Conservation (phyloP, 2,888 invertebrate species). For the Idaea dimidiata region DNA sequence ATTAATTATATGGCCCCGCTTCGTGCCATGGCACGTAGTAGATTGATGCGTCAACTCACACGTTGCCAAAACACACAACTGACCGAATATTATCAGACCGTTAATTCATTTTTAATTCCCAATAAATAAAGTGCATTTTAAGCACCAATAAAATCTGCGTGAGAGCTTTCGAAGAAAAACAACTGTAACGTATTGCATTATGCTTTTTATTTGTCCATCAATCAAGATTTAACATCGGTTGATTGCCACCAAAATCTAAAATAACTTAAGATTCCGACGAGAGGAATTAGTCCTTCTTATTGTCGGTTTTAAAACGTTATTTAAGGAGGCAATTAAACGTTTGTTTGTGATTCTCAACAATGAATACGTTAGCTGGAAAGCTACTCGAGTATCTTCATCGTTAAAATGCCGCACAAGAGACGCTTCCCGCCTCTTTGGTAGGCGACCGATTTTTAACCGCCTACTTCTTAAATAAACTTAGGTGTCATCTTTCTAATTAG, state of each 20-base stretch:
- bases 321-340: conserved; percentile 69
- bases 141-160: conserved; percentile 56
- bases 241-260: conserved; percentile 48
- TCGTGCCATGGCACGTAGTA: background rate
- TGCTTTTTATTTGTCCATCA: conserved; percentile 59
- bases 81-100: conserved; percentile 17
- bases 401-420: conserved; percentile 65
- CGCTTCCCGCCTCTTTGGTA: conserved; percentile 43
- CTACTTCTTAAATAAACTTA: conserved; percentile 33
- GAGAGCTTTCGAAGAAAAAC: conserved; percentile 50
- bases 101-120: conserved; percentile 57
- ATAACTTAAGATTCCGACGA: conserved; percentile 43
- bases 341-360: conserved; percentile 65
- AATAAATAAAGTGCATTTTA: conserved; percentile 67
- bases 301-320: conserved; percentile 73
- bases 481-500: conserved; percentile 36
- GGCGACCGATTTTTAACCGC: conserved; percentile 37
- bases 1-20: background rate
- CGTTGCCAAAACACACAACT: conserved; percentile 21
- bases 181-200: conserved; percentile 51
- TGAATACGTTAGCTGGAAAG: conserved; percentile 59
- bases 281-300: conserved; percentile 41
- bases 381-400: conserved; percentile 53
- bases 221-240: conserved; percentile 53
- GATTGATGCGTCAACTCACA: background rate